Evolutionary conservation across 2,113 vertebrate genomes (phyloP).

Genomic region (Paramisgurnus dabryanus): DNA sequence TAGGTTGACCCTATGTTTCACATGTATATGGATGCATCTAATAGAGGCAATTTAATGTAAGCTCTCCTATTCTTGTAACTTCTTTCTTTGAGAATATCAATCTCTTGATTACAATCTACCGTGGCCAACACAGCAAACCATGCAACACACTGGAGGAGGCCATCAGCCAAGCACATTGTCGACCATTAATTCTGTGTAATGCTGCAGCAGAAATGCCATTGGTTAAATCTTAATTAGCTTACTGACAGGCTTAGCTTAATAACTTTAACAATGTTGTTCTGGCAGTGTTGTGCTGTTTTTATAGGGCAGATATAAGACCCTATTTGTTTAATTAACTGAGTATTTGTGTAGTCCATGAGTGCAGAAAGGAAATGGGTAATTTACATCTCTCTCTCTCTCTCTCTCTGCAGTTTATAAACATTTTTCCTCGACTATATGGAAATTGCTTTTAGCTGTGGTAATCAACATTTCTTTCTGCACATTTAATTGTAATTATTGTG

Average conservation of each 20-base stretch:
- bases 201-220: conserved; percentile 38
- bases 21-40: neutral
- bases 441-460: conserved; percentile 26
- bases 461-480: conserved; percentile 24
- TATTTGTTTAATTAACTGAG: conserved; percentile 56
- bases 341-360: conserved; percentile 19
- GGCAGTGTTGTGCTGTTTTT: conserved; percentile 30
- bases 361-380: neutral
- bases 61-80: neutral
- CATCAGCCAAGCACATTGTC: conserved; percentile 2
- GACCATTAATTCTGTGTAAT: neutral
- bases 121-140: neutral
- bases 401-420: conserved; percentile 2
- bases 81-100: neutral
- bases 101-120: neutral
- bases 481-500: conserved; percentile 30
- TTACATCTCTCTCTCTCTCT: neutral
- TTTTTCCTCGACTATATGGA: conserved; percentile 4
- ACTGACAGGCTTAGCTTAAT: conserved; percentile 48
- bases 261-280: conserved; percentile 45
- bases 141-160: neutral
- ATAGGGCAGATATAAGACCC: conserved; percentile 45
- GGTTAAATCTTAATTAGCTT: conserved; percentile 49
- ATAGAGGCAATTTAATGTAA: too few species aligned
- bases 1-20: too few species aligned